Base-by-base conservation (phyloP, 1,140 invertebrate genomes). In the Pseudomyrmex dendroicus region DNA sequence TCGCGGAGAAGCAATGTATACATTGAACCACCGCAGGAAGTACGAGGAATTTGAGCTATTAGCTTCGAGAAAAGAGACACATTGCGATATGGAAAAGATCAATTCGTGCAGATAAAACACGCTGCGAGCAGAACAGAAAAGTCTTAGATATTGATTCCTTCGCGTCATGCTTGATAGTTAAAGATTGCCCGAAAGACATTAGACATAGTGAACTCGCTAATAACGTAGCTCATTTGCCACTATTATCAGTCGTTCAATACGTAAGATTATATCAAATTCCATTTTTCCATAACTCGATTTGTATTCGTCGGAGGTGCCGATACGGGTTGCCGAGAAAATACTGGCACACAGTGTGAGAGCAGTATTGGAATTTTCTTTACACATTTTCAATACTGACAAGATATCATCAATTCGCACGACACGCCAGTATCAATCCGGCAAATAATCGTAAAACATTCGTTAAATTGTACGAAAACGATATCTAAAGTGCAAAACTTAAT, bases 231-330 rank as follows among this genome's bases (percentile, higher is more conserved):
- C 64, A 54, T n/a, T 61, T 57, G 56, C 68, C 46, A 50, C n/a
- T 61, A 56, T 80, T 68, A 46, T 59, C 46, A 22, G 54, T 73
- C 17, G 64, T 88, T 73, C 86, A 89, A 87, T 85, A 86, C 87
- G 54, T 80, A 72, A 89, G 89, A 90, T 91, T 90, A 89, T 86
- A 84, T 83, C 57, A 59, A 57, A 64, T 80, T 72, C 76, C 25
- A 48, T 9, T 2, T 25, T 25, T 25, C 3, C 25, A 25, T 0
- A 25, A 25, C 3, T 25, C 25, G 25, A 25, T 2, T 25, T 25
- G 22, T 25, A 25, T 25, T 25, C 25, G 25, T 25, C 25, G 25
- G 2, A 25, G 0, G 3, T 25, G 25, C 3, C 25, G 25, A 25
- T 20, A 20, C 20, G 20, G 20, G 0, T 20, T 25, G 25, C 3